Evolutionary conservation across 2,888 invertebrate species (phyloP), one percentile per base, ranked within the genome.

Genomic region (Oscheius sp.): DNA sequence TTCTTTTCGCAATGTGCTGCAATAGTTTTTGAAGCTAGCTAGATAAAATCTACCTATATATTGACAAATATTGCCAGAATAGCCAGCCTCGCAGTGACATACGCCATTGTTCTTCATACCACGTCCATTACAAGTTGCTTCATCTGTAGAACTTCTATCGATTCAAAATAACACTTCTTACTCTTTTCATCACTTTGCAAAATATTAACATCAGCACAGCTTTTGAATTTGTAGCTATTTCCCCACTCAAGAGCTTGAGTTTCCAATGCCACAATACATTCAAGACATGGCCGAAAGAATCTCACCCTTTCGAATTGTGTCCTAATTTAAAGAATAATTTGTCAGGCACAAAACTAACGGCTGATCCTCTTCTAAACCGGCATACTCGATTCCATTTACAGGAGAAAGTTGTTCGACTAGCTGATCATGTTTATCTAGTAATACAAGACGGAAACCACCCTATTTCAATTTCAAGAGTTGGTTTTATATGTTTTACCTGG

Each of bases 211-310:
- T 96, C 96, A 0, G 95, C 92, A 87, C 96, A 96, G 0, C 95
- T 94, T n/a, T 73, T 95, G 89, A 96, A 96, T 72, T 92, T 89
- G 88, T 96, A 96, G 82, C 89, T 91, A 69, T 90, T 89, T 0
- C 92, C 91, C 95, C 94, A 96, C 89, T 96, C 96, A 29, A 91
- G 91, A 0, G 96, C 96, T 88, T 95, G 93, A 0, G 95, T 89
- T 68, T 94, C 90, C 75, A 96, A 89, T 70, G 95, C 91, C 33
- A 96, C 89, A 0, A 95, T 93, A 87, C 96, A 96, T 25, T 83
- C 78, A 12, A 74, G 75, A 50, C 84, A 84, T 6, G 64, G 65
- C 20, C 42, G 39, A n/a, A 57, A 37, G 63, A 80, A 82, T 15
- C 64, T 53, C 25, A 80, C 63, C 6, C 57, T 33, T 33, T 72